phyloP scores from a whole-genome alignment of 2,888 invertebrate species.

The Drosophila dives region DNA sequence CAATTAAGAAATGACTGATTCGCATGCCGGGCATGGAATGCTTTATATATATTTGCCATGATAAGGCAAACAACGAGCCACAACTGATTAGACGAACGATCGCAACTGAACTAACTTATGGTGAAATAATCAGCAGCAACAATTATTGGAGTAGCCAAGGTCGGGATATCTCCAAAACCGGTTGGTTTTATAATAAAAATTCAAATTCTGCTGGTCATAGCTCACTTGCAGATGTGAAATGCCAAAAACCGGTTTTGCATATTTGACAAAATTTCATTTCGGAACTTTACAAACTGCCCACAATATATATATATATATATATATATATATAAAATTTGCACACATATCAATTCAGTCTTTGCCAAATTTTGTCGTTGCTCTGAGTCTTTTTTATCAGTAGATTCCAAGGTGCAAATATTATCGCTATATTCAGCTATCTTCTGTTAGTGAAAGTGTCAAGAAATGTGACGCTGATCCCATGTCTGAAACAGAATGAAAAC shows the following conservation, averaged over 20 bases:
- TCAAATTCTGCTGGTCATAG: background rate
- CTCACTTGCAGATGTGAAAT: background rate
- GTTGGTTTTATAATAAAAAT: background rate
- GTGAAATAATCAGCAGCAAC: constrained; percentile 23
- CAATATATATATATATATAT: background rate
- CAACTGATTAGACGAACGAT: constrained; percentile 9
- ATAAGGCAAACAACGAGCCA: background rate
- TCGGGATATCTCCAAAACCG: background rate
- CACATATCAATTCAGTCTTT: background rate
- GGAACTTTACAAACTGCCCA: background rate
- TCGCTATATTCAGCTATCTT: constrained; percentile 82
- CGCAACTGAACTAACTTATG: constrained; percentile 1
- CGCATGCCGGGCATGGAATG: accelerated
- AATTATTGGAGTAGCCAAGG: constrained; percentile 18
- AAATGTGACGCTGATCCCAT: background rate
- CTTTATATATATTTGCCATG: constrained; percentile 29
- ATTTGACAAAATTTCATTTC: background rate
- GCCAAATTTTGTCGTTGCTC: background rate
- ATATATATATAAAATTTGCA: too few relatives aligned
- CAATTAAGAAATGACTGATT: constrained; percentile 8
- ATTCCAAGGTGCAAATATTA: constrained; percentile 68
- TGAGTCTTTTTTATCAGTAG: constrained; percentile 7
- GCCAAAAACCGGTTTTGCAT: too few relatives aligned
- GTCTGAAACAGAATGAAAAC: too few relatives aligned
- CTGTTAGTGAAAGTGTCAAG: constrained; percentile 78